Percentiles rank a stretch among this genome's conserved stretches.
These are phyloP conservation scores for Littorina saxatilis DNA, from an alignment of 1,140 invertebrate species.

Conservation along the genomic window DNA sequence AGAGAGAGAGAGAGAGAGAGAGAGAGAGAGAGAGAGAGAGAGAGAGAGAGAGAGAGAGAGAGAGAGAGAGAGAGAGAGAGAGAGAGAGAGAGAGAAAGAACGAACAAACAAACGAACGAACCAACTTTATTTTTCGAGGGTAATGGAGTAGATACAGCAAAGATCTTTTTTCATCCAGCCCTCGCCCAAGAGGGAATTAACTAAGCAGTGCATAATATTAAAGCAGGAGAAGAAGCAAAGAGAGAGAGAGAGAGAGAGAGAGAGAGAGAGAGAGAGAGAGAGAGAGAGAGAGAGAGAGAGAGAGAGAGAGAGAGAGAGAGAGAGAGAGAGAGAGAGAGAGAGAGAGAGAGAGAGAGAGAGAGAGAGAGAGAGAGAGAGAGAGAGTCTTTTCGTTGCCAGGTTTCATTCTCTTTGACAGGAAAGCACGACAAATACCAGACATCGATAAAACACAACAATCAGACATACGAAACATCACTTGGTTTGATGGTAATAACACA, in stretches of 20 bases:
- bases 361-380: not conserved
- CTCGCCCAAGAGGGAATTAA: too few relatives aligned
- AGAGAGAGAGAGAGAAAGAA: not conserved
- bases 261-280: not conserved
- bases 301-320: not conserved
- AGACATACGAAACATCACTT: too few relatives aligned
- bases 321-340: not conserved
- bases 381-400: not conserved
- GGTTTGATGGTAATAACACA: too few relatives aligned
- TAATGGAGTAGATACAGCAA: too few relatives aligned
- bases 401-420: too few relatives aligned
- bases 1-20: conserved; percentile 14
- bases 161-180: too few relatives aligned
- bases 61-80: not conserved
- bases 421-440: too few relatives aligned
- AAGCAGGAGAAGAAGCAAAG: not conserved
- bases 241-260: not conserved
- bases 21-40: conserved; percentile 14
- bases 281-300: too few relatives aligned
- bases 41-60: not conserved
- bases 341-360: not conserved
- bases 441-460: too few relatives aligned
- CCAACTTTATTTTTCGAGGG: too few relatives aligned
- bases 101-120: too few relatives aligned
- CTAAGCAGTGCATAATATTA: too few relatives aligned